A percentile compares a stretch with the other conserved stretches of the same genome.
Conservation (phyloP, 1,140 invertebrate species). For the Nasonia vitripennis region DNA sequence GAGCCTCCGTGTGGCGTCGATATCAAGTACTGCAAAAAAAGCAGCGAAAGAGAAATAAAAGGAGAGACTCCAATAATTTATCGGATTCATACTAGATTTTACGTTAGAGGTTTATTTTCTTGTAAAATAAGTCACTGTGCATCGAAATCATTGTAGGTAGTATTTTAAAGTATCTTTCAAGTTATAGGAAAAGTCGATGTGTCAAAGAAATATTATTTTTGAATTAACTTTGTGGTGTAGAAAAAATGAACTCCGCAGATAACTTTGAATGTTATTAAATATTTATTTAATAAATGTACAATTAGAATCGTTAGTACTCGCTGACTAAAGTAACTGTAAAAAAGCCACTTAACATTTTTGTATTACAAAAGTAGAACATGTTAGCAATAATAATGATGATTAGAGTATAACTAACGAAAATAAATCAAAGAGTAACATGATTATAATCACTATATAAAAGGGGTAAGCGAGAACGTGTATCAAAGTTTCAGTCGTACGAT, state of each 20-base stretch:
- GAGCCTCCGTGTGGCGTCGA: slow-evolving; percentile 67
- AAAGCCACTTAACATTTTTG: slow-evolving; percentile 37
- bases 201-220: not conserved
- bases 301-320: slow-evolving; percentile 30
- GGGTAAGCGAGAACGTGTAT: slow-evolving; percentile 28
- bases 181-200: not conserved
- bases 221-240: not conserved
- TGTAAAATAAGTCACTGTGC: not conserved
- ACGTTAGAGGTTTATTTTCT: not conserved
- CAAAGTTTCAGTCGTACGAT: slow-evolving; percentile 46
- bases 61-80: not conserved
- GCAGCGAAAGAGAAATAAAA: not conserved
- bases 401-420: slow-evolving; percentile 13
- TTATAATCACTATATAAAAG: slow-evolving; percentile 28
- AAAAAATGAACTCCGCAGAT: not conserved
- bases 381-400: slow-evolving; percentile 5
- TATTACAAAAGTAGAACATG: slow-evolving; percentile 36
- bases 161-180: not conserved
- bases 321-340: slow-evolving; percentile 41
- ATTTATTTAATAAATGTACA: slow-evolving; percentile 48
- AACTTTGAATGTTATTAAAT: slow-evolving; percentile 35
- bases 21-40: slow-evolving; percentile 53
- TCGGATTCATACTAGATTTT: not conserved
- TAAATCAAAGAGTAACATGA: slow-evolving; percentile 30
- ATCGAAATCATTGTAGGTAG: not conserved